Evolutionary conservation across 1,140 invertebrate genomes (phyloP).

Genomic region (Thaumatotibia leucotreta): DNA sequence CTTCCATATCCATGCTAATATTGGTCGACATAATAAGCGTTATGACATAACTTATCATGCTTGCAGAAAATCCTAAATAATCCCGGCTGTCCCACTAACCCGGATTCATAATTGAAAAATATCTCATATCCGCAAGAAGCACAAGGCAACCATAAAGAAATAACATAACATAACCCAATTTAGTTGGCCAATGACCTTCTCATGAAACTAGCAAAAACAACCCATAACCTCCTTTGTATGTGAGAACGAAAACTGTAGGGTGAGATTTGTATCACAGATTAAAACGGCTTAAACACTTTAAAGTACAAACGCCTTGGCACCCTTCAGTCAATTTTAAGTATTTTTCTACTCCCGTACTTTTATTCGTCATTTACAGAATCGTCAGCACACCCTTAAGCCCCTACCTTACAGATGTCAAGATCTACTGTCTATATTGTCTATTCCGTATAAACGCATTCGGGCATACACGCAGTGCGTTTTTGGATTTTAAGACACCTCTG

Average conservation of each 20-base stretch:
- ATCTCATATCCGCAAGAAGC: background rate
- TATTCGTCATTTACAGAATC: no score
- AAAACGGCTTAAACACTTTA: background rate
- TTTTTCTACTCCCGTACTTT: no score
- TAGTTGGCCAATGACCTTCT: background rate
- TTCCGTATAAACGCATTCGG: no score
- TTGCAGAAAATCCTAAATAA: background rate
- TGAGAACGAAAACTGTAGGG: background rate
- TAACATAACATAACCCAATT: conserved; percentile 12
- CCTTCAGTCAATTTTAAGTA: no score
- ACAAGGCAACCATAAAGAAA: conserved; percentile 5
- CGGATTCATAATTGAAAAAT: conserved; percentile 13
- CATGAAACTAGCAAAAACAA: conserved; percentile 11
- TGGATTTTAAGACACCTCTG: no score
- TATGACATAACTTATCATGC: background rate
- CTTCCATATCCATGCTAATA: background rate
- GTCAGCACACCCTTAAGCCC: no score
- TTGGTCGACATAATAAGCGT: conserved; percentile 1
- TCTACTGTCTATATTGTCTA: no score
- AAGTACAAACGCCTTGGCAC: background rate
- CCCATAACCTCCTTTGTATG: background rate
- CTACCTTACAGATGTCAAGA: no score
- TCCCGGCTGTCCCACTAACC: background rate
- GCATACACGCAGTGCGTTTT: no score
- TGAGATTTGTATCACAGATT: background rate